phyloP scores from a whole-genome alignment of 2,113 vertebrate genomes.

The Thalassoma bifasciatum region DNA sequence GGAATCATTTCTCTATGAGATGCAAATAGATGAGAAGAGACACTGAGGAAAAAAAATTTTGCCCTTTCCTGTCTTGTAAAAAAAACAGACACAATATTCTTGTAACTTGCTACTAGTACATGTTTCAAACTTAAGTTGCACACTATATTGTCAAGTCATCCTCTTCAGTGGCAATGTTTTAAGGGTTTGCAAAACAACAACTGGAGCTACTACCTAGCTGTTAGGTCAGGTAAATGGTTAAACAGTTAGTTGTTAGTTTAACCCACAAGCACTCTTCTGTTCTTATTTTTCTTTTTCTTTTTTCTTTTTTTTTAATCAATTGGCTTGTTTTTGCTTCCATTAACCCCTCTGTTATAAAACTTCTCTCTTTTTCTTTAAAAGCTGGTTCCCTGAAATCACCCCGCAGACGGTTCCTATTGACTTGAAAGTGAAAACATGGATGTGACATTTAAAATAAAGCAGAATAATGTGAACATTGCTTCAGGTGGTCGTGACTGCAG shows the following conservation, averaged over 20 bases:
- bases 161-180: too few species aligned
- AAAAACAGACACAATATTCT: too few species aligned
- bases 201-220: not conserved
- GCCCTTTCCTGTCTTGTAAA: too few species aligned
- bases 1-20: too few species aligned
- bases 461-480: constrained; percentile 37
- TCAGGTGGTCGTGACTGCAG: constrained; percentile 53
- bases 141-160: too few species aligned
- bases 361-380: not conserved
- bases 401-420: constrained; percentile 3
- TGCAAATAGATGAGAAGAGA: too few species aligned
- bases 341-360: not conserved
- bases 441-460: constrained; percentile 48
- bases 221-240: not conserved
- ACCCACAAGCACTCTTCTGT: not conserved
- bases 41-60: too few species aligned
- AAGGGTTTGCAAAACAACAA: too few species aligned
- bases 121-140: too few species aligned
- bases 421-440: constrained; percentile 31
- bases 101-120: too few species aligned
- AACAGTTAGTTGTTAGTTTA: not conserved
- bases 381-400: constrained; percentile 9
- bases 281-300: too few species aligned
- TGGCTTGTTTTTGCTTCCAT: not conserved
- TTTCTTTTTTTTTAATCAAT: too few species aligned